A percentile compares a stretch with the other conserved stretches of the same genome.
Conservation (phyloP, 2,797 vertebrate genomes). For the Urophycis tenuis region DNA sequence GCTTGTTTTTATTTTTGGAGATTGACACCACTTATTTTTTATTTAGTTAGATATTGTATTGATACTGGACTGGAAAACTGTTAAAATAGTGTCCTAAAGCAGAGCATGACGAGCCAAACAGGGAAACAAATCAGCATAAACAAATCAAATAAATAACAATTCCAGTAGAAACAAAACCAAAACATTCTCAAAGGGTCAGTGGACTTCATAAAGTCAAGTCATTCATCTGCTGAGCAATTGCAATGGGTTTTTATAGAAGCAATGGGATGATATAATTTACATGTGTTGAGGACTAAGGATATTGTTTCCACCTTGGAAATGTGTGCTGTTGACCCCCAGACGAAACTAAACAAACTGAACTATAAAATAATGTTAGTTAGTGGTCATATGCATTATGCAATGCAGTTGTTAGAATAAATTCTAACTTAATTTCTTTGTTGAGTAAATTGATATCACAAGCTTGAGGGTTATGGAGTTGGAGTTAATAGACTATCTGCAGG, state of each 20-base stretch:
- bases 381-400: constrained; percentile 25
- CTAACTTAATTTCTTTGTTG: too few species aligned
- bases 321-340: constrained; percentile 7
- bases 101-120: constrained; percentile 5
- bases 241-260: constrained; percentile 16
- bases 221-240: constrained; percentile 40
- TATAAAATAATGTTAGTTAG: constrained; percentile 13
- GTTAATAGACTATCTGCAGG: not conserved
- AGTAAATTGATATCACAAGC: not conserved
- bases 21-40: constrained; percentile 2
- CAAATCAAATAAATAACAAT: constrained; percentile 26
- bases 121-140: constrained; percentile 7
- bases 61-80: not conserved
- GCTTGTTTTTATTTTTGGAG: constrained; percentile 39
- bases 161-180: constrained; percentile 1
- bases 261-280: constrained; percentile 16
- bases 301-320: constrained; percentile 24
- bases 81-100: not conserved
- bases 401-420: constrained; percentile 8
- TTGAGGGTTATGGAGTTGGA: not conserved
- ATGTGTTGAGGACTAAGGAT: constrained; percentile 26
- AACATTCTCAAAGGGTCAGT: constrained; percentile 12
- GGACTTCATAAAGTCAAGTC: constrained; percentile 12
- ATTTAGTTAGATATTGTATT: constrained; percentile 12
- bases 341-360: constrained; percentile 4